These are phyloP conservation scores for Paramormyrops kingsleyae DNA, from an alignment of 2,113 vertebrate species.

Conservation along the genomic window DNA sequence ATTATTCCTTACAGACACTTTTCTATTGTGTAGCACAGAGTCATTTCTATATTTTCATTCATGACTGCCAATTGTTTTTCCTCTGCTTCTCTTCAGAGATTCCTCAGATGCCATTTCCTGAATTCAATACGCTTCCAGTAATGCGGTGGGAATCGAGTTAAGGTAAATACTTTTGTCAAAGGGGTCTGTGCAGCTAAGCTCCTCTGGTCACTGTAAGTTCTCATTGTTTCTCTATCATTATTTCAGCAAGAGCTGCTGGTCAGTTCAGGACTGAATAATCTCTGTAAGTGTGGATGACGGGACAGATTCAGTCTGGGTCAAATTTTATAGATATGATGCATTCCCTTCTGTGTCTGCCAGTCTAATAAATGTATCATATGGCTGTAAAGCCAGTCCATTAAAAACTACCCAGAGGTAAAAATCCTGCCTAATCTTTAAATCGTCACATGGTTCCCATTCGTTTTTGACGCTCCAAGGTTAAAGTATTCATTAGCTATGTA, in stretches of 20 bases:
- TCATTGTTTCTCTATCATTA: background rate
- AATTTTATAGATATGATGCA: constrained; percentile 13
- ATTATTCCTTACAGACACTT: background rate
- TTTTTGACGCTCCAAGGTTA: constrained; percentile 33
- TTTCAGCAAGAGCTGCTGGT: background rate
- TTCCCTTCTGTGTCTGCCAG: constrained; percentile 18
- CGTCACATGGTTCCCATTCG: constrained; percentile 23
- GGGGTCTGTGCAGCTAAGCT: too few relatives aligned
- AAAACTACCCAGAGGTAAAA: constrained; percentile 27
- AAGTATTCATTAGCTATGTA: constrained; percentile 6
- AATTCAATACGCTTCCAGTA: background rate
- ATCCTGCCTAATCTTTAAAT: constrained; percentile 35
- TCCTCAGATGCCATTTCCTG: background rate
- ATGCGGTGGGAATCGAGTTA: background rate
- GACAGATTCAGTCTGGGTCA: constrained; percentile 17
- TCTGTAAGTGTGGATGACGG: background rate
- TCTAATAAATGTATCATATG: constrained; percentile 34
- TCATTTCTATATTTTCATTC: background rate
- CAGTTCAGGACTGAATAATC: background rate
- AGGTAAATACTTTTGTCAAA: background rate
- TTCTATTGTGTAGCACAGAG: background rate
- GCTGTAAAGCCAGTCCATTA: constrained; percentile 32
- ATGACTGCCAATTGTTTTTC: background rate
- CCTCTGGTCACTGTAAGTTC: background rate
- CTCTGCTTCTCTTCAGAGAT: background rate